Base-by-base conservation (phyloP, 2,888 invertebrate genomes). In the Pachycephus smyrnensis region DNA sequence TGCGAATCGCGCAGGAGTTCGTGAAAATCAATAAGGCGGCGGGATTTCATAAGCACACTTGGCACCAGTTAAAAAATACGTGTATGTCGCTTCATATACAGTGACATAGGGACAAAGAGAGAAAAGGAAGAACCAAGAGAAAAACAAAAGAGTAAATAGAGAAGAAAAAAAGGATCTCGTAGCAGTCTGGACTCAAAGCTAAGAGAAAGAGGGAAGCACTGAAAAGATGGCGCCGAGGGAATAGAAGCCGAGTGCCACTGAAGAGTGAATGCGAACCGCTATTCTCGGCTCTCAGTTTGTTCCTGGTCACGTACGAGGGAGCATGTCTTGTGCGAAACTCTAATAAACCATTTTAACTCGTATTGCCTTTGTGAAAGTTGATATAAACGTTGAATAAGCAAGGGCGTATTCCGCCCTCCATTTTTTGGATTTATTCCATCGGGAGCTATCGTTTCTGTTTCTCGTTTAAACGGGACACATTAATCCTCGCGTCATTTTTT, bases 151-250 rank as follows among this genome's bases (percentile, higher is more conserved):
- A 55, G 55, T 55, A 55, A 55, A 23, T 55, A 55, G 55, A 55
- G 55, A 55, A 9, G 55, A 6, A 55, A 1, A 55, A 23, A 55
- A 55, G 55, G 55, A 23, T 55, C 1, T 23, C 55, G 55, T 9
- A 55, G 23, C 40, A 55, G 40, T 9, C 15, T 23, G 40, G 4
- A 35, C 40, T 40, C 6, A 23, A 55, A 55, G 55, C 23, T 55
- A 23, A 55, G 55, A 55, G 55, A 55, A 55, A 55, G 55, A 55
- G 23, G 55, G 55, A 71, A 68, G 12, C 35, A 35, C 23, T 73
- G 71, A 33, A 77, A 40, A 55, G 40, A 76, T 12, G 68, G 35
- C 77, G 55, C 15, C 40, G 75, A 77, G 71, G 68, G 73, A 68
- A 75, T 73, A 40, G 73, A 79, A 75, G 35, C 23, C 73, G 40